Conservation (phyloP, 2,888 invertebrate species). For the Rhingia campestris region DNA sequence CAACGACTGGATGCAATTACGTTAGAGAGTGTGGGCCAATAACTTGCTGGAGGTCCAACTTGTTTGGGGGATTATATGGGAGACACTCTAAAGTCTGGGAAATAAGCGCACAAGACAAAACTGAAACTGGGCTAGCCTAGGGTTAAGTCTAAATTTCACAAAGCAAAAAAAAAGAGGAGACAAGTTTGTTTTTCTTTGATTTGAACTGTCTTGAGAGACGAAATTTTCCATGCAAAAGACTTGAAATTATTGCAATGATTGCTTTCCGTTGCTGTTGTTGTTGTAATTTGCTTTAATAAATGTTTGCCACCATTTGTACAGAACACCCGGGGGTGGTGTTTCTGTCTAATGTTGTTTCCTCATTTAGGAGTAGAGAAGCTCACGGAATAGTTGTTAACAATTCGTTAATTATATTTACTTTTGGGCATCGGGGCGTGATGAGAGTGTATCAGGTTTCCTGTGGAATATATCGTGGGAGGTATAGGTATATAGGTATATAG, state of each 20-base stretch:
- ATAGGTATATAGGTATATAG: too few species aligned
- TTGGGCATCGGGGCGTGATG: not conserved
- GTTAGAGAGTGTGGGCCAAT: slow-evolving; percentile 66
- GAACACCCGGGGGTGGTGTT: slow-evolving; percentile 12
- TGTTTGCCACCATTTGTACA: slow-evolving; percentile 11
- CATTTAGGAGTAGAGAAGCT: slow-evolving; percentile 35
- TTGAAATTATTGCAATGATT: slow-evolving; percentile 11
- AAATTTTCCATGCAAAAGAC: slow-evolving; percentile 11
- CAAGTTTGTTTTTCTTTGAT: slow-evolving; percentile 28
- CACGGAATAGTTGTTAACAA: slow-evolving; percentile 56
- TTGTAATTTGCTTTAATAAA: slow-evolving; percentile 24
- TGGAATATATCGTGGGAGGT: not conserved
- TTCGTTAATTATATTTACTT: not conserved
- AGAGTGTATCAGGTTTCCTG: not conserved
- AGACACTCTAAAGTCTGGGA: slow-evolving; percentile 59
- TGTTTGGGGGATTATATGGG: slow-evolving; percentile 40
- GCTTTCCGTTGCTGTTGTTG: not conserved
- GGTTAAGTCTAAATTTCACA: slow-evolving; percentile 19
- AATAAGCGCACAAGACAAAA: slow-evolving; percentile 35
- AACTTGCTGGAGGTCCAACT: slow-evolving; percentile 64
- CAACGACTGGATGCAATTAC: slow-evolving; percentile 72
- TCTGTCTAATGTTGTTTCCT: not conserved
- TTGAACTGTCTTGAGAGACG: slow-evolving; percentile 8
- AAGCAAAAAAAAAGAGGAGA: slow-evolving; percentile 27
- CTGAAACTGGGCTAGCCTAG: slow-evolving; percentile 57